Conservation (phyloP, 2,113 vertebrate genomes). For the Gracilinanus agilis region DNA sequence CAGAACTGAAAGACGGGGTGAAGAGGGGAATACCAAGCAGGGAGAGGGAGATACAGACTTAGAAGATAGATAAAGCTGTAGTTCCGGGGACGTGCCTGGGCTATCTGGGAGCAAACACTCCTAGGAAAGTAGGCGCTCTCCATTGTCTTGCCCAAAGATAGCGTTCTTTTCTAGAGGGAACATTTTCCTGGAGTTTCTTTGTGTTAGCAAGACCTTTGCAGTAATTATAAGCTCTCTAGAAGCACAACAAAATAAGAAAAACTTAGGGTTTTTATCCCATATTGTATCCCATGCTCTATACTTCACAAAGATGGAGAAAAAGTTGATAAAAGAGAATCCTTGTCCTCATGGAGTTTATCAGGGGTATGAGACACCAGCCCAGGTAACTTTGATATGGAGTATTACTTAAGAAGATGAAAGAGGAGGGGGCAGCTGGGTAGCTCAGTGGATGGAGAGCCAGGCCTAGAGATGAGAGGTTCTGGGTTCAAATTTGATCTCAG, state of each 20-base stretch:
- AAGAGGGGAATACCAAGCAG: background rate
- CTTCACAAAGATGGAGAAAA: background rate
- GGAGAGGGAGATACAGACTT: background rate
- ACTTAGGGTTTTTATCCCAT: background rate
- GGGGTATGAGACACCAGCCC: background rate
- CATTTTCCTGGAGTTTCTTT: background rate
- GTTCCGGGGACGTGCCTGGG: background rate
- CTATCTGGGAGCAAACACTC: background rate
- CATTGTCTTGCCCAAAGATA: background rate
- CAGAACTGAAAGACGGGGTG: background rate
- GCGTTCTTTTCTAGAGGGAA: background rate
- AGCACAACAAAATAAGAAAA: constrained; percentile 6
- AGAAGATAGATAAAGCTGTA: background rate
- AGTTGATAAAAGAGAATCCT: background rate
- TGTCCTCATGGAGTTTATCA: background rate
- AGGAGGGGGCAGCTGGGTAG: too few species aligned
- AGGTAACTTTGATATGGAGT: background rate
- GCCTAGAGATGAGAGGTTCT: too few species aligned
- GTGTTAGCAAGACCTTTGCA: background rate
- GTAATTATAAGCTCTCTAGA: background rate
- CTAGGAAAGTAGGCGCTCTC: background rate
- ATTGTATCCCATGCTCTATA: background rate
- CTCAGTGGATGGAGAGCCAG: too few species aligned
- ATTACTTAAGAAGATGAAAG: background rate
- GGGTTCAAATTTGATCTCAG: too few species aligned